Conservation (phyloP, 1,140 invertebrate species). For the Saccostrea echinata region DNA sequence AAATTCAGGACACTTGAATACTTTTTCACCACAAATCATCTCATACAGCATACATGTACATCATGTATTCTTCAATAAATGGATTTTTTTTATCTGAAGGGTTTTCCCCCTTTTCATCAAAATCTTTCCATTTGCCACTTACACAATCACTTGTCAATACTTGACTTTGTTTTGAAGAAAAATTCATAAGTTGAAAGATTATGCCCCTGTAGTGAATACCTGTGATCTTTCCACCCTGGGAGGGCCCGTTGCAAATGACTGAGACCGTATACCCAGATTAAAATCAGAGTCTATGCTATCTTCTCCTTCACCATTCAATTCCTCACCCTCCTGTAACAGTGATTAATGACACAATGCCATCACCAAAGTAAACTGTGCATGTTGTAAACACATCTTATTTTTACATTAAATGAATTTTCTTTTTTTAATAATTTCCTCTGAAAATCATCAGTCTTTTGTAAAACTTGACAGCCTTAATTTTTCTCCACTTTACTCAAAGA, state of each 20-base stretch:
- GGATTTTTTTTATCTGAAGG: too few relatives aligned
- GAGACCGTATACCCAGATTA: slow-evolving; percentile 67
- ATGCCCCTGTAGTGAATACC: not conserved
- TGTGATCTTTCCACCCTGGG: slow-evolving; percentile 23
- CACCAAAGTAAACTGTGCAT: not conserved
- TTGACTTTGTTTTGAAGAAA: too few relatives aligned
- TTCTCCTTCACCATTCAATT: slow-evolving; percentile 9
- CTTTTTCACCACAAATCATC: not conserved
- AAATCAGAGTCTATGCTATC: slow-evolving; percentile 39
- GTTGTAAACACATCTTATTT: too few relatives aligned
- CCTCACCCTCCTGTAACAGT: slow-evolving; percentile 31
- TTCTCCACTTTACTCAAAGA: too few relatives aligned
- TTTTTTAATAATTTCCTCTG: too few relatives aligned
- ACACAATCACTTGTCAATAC: too few relatives aligned
- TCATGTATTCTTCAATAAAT: too few relatives aligned
- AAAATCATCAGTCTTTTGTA: too few relatives aligned
- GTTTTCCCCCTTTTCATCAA: too few relatives aligned
- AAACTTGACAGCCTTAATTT: too few relatives aligned
- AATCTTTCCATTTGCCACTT: too few relatives aligned
- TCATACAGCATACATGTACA: not conserved
- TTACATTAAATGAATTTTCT: too few relatives aligned
- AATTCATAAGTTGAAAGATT: not conserved
- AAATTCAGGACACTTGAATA: slow-evolving; percentile 7
- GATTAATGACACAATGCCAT: not conserved
- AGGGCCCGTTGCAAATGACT: slow-evolving; percentile 68